Base-by-base conservation (phyloP, 2,888 invertebrate species). In the Biston stratarius region DNA sequence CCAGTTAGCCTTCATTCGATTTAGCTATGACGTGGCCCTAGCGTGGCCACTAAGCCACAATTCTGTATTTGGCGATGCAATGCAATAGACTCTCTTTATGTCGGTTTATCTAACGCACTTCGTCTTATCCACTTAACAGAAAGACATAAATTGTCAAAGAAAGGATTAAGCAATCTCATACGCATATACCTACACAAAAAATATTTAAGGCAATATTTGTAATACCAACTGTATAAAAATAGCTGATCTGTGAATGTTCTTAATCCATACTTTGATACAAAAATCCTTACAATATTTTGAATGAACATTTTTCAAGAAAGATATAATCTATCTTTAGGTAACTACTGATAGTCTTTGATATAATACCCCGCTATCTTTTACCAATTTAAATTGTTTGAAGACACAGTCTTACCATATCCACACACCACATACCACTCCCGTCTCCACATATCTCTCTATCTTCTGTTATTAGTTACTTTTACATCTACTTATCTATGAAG, bases 1-100 rank as follows among this genome's bases (percentile, higher is more conserved):
- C 88, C 91, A 85, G 86, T 81, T 83, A 90, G 88, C 92, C 93
- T 93, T 92, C 92, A 84, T 77, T 84, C 82, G 84, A 88, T 91
- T 91, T 90, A 91, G 85, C 84, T 81, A 88, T 92, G 91, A 92
- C 91, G 92, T 88, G 80, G 83, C 75, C 81, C 24, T 24, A 24
- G 24, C 24, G 24, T 24, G 24, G 3, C 24, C 83, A 78, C 88
- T 88, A 83, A 87, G 87, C 89, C 87, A 86, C 82, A 76, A 77
- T 73, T 80, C 87, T 87, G 80, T 86, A 88, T 91, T 89, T 87
- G 89, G 87, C 84, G 84, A 84, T 87, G 86, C 56, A 83, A 83
- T 87, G 87, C 87, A 89, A 88, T 88, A 86, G 86, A 84, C 83
- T 84, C 82, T 84, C 84, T 77, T 80, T 83, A 82, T 83, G 81